Base-by-base conservation (phyloP, 2,888 invertebrate genomes). In the Drosophila demipolita region DNA sequence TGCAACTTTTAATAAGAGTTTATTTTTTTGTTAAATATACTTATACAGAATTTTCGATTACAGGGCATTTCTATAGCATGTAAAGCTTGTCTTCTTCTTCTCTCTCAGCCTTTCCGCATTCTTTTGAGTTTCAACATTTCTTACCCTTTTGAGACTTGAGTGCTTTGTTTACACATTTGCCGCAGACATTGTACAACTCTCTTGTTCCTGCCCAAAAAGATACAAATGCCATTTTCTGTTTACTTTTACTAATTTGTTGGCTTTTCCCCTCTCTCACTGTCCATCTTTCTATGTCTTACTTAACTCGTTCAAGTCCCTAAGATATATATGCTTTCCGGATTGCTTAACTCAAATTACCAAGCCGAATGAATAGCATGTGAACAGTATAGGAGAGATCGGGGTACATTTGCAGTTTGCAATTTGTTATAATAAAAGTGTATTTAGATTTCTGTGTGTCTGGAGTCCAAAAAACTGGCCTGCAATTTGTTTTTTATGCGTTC, bases 401-500 rank as follows among this genome's bases (percentile, higher is more conserved):
- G 23, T 17, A n/a, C 26, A 1, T 61, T 20, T 52, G 63, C 59
- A 70, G 49, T 38, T 61, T 71, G 66, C 72, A 74, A 83, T 80
- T 84, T 76, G 62, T 68, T 85, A 60, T 74, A 73, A 80, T 71
- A 65, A 72, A 81, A 64, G 58, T 55, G n/a, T 40, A 74, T 66
- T 58, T 68, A 23, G 67, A 17, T 59, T 45, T 58, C 53, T 36
- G 29, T 67, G 12, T 54, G 32, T 66, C 49, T 9, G 29, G 17
- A 55, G 50, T 55, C 40, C 49, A 49, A 49, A 61, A 35, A 62
- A 61, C 55, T 59, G 50, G 55, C 45, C 64, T 83, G 86, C 88
- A 80, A 80, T 73, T 80, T 68, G 71, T 68, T 36, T 17, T 80
- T 63, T 75, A 71, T 71, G 78, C 82, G 74, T 54, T 80, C 82